A percentile compares a stretch with the other conserved stretches of the same genome.
phyloP scores from a whole-genome alignment of 2,797 vertebrate species.

The Gephyroberyx darwinii region DNA sequence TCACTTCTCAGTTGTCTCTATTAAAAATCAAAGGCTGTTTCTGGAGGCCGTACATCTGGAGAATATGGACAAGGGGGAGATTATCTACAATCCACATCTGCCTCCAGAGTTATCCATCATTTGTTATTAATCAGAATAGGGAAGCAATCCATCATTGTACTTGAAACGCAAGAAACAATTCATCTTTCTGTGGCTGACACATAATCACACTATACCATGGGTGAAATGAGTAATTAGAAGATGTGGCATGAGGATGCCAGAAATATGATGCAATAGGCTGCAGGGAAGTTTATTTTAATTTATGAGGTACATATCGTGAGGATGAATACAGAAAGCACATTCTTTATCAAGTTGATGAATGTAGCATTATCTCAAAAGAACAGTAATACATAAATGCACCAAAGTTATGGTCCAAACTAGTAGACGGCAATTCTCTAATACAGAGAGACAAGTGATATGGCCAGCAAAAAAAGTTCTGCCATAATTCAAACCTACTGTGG shows the following conservation, averaged over 20 bases:
- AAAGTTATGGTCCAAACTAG: background rate
- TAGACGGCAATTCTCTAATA: slow-evolving; percentile 14
- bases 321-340: background rate
- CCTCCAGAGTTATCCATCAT: slow-evolving; percentile 49
- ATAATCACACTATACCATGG: slow-evolving; percentile 12
- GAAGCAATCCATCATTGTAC: slow-evolving; percentile 59
- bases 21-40: slow-evolving; percentile 49
- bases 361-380: background rate
- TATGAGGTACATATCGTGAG: background rate
- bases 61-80: slow-evolving; percentile 22
- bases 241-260: slow-evolving; percentile 3
- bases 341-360: background rate
- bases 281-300: slow-evolving; percentile 8
- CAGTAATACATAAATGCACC: background rate
- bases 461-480: background rate
- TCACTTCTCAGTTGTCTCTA: slow-evolving; percentile 21
- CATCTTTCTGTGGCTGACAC: slow-evolving; percentile 44
- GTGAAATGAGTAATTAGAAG: slow-evolving; percentile 30
- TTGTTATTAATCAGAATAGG: slow-evolving; percentile 58
- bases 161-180: slow-evolving; percentile 52
- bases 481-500: slow-evolving; percentile 47
- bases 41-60: slow-evolving; percentile 66
- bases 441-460: slow-evolving; percentile 2
- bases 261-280: background rate
- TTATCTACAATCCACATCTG: slow-evolving; percentile 44